Conservation (phyloP, 1,140 invertebrate genomes). For the Sycobia sp. region DNA sequence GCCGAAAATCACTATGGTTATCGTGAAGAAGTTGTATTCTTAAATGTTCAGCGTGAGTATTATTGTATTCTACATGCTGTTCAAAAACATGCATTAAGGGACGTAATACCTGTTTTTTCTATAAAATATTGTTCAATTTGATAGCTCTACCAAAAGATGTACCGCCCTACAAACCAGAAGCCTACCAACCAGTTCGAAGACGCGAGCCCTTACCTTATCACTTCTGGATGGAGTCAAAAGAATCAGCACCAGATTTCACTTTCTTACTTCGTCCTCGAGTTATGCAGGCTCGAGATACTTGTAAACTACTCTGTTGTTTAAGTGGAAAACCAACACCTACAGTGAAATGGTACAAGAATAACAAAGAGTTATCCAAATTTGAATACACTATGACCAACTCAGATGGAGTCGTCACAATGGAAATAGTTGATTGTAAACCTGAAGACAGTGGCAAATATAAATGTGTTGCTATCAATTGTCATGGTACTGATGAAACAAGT, state of each 20-base stretch:
- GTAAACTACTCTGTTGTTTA: constrained; percentile 96
- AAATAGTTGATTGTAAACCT: constrained; percentile 92
- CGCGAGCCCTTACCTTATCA: constrained; percentile 82
- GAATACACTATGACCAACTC: constrained; percentile 88
- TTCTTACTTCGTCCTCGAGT: constrained; percentile 96
- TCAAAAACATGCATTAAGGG: too few relatives aligned
- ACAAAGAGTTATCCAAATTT: constrained; percentile 85
- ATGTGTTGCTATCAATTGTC: constrained; percentile 88
- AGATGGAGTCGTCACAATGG: constrained; percentile 94
- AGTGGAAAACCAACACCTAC: constrained; percentile 92
- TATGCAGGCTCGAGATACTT: constrained; percentile 93
- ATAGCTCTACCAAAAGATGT: constrained; percentile 83
- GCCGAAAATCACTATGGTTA: constrained; percentile 98
- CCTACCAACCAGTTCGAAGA: constrained; percentile 70
- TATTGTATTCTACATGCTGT: background rate
- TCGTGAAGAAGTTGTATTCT: constrained; percentile 93
- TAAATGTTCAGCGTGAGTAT: constrained; percentile 92
- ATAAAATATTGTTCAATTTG: constrained; percentile 27
- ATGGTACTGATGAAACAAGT: constrained; percentile 92
- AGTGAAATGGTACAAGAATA: constrained; percentile 93
- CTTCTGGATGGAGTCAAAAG: constrained; percentile 87
- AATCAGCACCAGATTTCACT: constrained; percentile 91
- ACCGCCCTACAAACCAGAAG: constrained; percentile 77
- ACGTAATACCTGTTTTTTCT: background rate
- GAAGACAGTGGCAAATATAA: constrained; percentile 96